Evolutionary conservation across 2,113 vertebrate genomes (phyloP).

Genomic region (Bos javanicus): DNA sequence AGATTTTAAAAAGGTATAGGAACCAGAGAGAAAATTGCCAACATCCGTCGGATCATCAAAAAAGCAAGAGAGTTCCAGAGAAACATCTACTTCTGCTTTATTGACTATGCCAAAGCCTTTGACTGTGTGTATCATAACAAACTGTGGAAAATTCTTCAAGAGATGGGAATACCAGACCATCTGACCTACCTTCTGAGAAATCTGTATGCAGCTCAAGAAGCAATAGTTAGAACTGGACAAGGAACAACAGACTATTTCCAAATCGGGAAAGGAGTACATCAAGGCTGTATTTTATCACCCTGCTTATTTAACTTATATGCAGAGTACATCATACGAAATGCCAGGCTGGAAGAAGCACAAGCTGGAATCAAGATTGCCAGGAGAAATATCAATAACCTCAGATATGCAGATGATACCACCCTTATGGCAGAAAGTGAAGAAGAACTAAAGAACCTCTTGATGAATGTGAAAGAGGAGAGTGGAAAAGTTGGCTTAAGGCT

Average conservation of each 20-base stretch:
- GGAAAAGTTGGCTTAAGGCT: not conserved
- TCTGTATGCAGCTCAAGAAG: not conserved
- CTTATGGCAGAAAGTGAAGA: not conserved
- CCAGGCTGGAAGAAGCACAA: not conserved
- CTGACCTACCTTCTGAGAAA: not conserved
- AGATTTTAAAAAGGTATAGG: not conserved
- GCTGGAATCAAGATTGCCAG: not conserved
- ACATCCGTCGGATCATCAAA: accelerated
- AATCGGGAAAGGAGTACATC: not conserved
- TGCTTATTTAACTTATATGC: not conserved
- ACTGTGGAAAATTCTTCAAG: not conserved
- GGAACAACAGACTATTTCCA: not conserved
- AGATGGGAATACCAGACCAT: not conserved
- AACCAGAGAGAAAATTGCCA: not conserved
- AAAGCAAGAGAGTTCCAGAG: not conserved
- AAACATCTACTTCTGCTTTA: not conserved
- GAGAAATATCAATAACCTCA: not conserved
- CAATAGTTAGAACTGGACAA: not conserved
- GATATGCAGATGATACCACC: not conserved
- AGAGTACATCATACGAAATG: not conserved
- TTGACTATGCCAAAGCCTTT: not conserved
- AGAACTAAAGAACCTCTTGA: not conserved
- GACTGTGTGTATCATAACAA: not conserved
- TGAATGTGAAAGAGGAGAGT: not conserved
- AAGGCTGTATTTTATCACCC: not conserved